Base-by-base conservation (phyloP, 2,113 vertebrate genomes). In the Oreotrochilus melanogaster region DNA sequence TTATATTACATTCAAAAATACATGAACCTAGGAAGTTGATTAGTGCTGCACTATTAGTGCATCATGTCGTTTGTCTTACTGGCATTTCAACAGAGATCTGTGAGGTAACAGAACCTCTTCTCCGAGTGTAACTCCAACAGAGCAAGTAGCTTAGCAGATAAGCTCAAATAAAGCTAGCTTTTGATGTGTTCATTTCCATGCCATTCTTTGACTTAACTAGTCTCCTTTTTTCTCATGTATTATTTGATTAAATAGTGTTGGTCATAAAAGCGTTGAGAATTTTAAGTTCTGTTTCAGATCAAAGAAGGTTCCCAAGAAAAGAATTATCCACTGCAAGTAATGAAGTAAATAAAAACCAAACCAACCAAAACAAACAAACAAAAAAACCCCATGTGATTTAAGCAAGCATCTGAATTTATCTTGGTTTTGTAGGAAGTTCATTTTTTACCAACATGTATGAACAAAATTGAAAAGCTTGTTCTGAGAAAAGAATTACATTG, bases 241-340 rank as follows among this genome's bases (percentile, higher is more conserved):
- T 92, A 69, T 96, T 97, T 96, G 62, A 88, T 96, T 81, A 96
- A 94, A 93, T 95, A 71, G 35, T 93, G 85, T 93, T 96, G 91
- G 54, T 90, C 43, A 89, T 93, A 83, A 85, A 91, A 95, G 80
- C 24, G 39, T 37, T 51, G 74, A 86, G 90, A 96, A 95, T 94
- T 96, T 96, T 93, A 96, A 95, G 48, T 91, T 78, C 56, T 81
- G 78, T 83, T 91, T 91, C 80, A 88, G 75, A 88, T 48, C 61
- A 92, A 92, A 88, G 28, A 66, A 69, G 69, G 35, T 69, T 89
- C 47, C 86, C 37, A 89, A 86, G 87, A 80, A 82, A 57, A 37
- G 14, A 54, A 51, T 83, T 78, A 45, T 31, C 11, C 14, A 42
- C 13, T 84, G 7, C 43, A 53, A 83, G 9, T 12, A 71, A 71